phyloP scores from a whole-genome alignment of 2,888 invertebrate species.

The Athetis lepigone region DNA sequence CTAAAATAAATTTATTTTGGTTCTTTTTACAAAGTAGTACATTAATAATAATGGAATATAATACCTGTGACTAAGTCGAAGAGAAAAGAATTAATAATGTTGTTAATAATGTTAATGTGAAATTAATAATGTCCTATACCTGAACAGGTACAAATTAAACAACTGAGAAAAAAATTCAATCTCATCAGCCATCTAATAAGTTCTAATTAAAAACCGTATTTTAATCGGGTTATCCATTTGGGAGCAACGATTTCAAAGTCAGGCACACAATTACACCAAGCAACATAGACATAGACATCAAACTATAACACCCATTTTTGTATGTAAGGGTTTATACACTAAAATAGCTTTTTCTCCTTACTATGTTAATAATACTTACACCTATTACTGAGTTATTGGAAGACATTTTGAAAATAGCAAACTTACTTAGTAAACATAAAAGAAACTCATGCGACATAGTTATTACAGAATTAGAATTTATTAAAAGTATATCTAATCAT shows the following conservation, averaged over 20 bases:
- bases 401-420: not conserved
- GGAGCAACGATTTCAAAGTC: not conserved
- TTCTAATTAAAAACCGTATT: not conserved
- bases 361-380: conserved; percentile 3
- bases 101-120: no score
- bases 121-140: no score
- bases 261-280: not conserved
- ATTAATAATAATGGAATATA: no score
- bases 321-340: not conserved
- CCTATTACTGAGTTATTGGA: not conserved
- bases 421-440: not conserved
- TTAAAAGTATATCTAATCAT: not conserved
- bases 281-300: no score
- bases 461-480: conserved; percentile 5
- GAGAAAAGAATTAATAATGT: no score
- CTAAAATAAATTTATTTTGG: no score
- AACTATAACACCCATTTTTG: no score
- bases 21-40: no score
- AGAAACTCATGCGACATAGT: conserved; percentile 12
- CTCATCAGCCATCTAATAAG: not conserved
- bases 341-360: conserved; percentile 5
- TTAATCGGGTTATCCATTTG: not conserved
- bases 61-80: no score
- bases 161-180: not conserved
- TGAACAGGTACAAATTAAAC: no score